phyloP scores from a whole-genome alignment of 1,140 invertebrate genomes.

The Drosophila pseudoananassae region DNA sequence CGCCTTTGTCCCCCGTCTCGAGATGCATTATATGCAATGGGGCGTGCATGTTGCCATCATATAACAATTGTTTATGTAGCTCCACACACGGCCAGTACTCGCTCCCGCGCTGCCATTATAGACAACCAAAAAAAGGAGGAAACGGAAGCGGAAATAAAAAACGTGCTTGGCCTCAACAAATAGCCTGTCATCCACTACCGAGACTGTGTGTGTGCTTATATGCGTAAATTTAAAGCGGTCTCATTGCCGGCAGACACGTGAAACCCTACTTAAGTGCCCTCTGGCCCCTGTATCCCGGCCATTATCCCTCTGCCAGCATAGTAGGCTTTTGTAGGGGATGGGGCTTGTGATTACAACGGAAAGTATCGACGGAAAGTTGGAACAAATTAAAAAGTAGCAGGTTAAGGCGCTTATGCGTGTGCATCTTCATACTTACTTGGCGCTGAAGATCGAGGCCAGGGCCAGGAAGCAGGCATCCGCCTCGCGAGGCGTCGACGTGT shows the following conservation, averaged over 20 bases:
- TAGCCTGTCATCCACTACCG: constrained; percentile 18
- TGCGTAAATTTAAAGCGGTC: constrained; percentile 55
- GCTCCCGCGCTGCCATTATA: constrained; percentile 11
- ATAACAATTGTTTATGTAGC: constrained; percentile 23
- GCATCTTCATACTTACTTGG: constrained; percentile 88
- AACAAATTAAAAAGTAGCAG: constrained; percentile 26
- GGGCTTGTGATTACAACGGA: constrained; percentile 41
- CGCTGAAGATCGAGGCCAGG: constrained; percentile 97
- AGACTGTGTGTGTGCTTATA: background rate
- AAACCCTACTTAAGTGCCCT: constrained; percentile 46
- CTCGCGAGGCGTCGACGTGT: constrained; percentile 94
- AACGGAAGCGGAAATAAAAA: constrained; percentile 32
- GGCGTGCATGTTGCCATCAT: constrained; percentile 27
- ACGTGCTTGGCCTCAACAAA: constrained; percentile 43
- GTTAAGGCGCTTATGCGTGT: constrained; percentile 54
- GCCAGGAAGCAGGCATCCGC: constrained; percentile 98
- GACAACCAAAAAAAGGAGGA: constrained; percentile 2
- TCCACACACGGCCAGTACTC: background rate
- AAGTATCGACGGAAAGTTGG: background rate
- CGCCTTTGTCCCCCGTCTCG: constrained; percentile 15
- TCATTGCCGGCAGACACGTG: constrained; percentile 45
- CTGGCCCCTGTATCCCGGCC: background rate
- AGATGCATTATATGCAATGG: constrained; percentile 43
- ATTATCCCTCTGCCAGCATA: background rate
- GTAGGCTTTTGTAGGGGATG: constrained; percentile 7